Conservation (phyloP, 2,888 invertebrate genomes). For the Dendrolimus houi region DNA sequence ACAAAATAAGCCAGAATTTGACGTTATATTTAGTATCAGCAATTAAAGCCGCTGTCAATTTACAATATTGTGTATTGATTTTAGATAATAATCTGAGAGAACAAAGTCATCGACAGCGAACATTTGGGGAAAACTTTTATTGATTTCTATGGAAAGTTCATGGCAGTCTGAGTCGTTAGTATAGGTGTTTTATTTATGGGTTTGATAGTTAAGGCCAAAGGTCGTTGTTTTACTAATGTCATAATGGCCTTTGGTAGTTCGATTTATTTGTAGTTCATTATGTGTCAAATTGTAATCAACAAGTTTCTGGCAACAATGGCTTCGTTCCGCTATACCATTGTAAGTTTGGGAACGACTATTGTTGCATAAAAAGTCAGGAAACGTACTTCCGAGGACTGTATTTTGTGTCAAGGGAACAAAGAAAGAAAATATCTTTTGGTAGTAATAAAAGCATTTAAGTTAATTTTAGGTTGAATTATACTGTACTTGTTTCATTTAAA, state of each 20-base stretch:
- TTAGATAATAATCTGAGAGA: neutral
- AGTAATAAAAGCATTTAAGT: no score
- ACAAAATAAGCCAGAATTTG: no score
- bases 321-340: neutral
- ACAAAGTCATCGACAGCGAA: neutral
- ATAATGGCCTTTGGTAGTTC: neutral
- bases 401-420: neutral
- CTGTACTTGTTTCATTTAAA: no score
- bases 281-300: neutral
- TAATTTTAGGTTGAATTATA: no score
- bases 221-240: neutral
- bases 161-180: neutral
- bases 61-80: no score
- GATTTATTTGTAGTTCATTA: neutral
- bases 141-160: neutral
- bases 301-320: neutral
- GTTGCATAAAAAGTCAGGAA: neutral
- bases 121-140: neutral
- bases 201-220: neutral
- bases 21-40: no score
- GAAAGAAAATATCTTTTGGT: no score
- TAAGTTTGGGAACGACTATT: neutral
- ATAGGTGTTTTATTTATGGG: neutral
- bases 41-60: no score
- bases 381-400: neutral